phyloP scores from a whole-genome alignment of 92 coral and sea anemone species.

The Siderastrea radians region DNA sequence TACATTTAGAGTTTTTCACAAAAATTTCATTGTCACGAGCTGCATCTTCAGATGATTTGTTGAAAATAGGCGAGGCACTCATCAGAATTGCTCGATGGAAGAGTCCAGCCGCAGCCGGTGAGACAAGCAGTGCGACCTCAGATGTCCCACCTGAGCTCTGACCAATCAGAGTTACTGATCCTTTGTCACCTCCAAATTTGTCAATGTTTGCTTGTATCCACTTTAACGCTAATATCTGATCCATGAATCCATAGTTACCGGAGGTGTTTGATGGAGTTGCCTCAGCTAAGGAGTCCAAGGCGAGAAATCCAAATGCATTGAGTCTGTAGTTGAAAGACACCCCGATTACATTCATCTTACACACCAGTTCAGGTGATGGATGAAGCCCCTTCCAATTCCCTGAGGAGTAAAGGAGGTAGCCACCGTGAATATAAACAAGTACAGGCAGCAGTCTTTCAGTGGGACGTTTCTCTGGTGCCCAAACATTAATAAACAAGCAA shows the following conservation, averaged over 20 bases:
- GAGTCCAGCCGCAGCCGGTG: slow-evolving; percentile 73
- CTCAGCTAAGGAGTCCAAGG: slow-evolving; percentile 56
- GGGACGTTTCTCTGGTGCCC: slow-evolving; percentile 53
- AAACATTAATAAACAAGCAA: slow-evolving; percentile 80
- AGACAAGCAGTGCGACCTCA: slow-evolving; percentile 70
- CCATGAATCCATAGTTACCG: slow-evolving; percentile 89
- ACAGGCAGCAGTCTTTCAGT: slow-evolving; percentile 64
- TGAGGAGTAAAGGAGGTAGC: slow-evolving; percentile 59
- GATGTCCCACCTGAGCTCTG: slow-evolving; percentile 90
- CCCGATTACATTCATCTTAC: slow-evolving; percentile 67
- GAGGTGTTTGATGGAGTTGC: slow-evolving; percentile 56
- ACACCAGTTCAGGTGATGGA: slow-evolving; percentile 71
- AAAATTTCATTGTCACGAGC: slow-evolving; percentile 68
- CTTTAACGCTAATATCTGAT: slow-evolving; percentile 75
- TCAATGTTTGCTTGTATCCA: slow-evolving; percentile 73
- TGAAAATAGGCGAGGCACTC: slow-evolving; percentile 70
- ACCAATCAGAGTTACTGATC: slow-evolving; percentile 73
- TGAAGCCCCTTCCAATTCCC: slow-evolving; percentile 68
- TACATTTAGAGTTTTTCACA: slow-evolving; percentile 56
- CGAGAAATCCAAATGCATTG: slow-evolving; percentile 80
- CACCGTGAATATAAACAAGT: slow-evolving; percentile 78
- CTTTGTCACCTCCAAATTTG: slow-evolving; percentile 80
- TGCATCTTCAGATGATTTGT: slow-evolving; percentile 69
- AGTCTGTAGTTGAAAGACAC: slow-evolving; percentile 83
- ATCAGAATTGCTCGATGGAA: slow-evolving; percentile 77